Evolutionary conservation across 2,888 invertebrate genomes (phyloP), one percentile per base, ranked within the genome.

Genomic region (Saturnia japonica): DNA sequence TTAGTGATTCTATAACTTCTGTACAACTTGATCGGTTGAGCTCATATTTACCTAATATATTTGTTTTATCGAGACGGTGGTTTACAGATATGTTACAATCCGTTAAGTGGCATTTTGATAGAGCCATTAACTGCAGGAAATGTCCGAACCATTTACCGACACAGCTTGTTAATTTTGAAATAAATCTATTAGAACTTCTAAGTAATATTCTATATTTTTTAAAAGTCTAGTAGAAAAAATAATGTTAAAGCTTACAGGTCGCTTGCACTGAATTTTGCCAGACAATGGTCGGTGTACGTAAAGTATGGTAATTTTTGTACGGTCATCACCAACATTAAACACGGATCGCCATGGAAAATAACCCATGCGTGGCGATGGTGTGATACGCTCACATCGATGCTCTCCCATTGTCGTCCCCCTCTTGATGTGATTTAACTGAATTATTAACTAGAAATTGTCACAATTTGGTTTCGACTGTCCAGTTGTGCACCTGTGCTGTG

Each of bases 331-430:
- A 84, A 84, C 82, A 82, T 80, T 84, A 85, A 88, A 86, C 82
- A 83, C 76, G 80, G 80, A 80, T 80, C 78, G 80, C 88, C 88
- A 93, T 93, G 91, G 88, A 88, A 87, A 91, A 88, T 91, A 86
- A 91, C 90, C 93, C 89, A 91, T 85, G 90, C 93, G 92, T 92
- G 81, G 82, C 91, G 89, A 88, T 91, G 90, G 93, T 93, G 91
- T 93, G 93, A 94, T 93, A 93, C 91, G 93, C 91, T 89, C 91
- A 92, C 92, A 91, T 91, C 89, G 88, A 88, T 92, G 90, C 88
- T 91, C 90, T 90, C 85, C 90, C 81, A 92, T 94, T 94, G 94
- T 94, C 82, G 87, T 91, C 90, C 93, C 93, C 92, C 91, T 88
- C 90, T 85, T 85, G 85, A 91, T 88, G 90, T 91, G 87, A 91